phyloP scores from a whole-genome alignment of 2,888 invertebrate species.

The Seira sanloemensis region DNA sequence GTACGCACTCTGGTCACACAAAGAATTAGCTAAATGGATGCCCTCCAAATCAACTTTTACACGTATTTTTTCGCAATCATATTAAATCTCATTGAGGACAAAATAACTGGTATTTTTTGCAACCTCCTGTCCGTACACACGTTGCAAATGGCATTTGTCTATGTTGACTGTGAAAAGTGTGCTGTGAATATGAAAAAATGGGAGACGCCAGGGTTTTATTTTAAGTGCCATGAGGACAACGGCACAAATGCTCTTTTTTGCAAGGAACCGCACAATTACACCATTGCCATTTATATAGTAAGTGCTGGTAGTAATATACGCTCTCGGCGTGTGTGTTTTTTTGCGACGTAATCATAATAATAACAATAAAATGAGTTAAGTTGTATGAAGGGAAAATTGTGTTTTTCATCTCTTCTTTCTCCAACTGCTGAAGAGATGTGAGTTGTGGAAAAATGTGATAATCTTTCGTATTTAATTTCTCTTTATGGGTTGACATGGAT shows the following conservation, averaged over 20 bases:
- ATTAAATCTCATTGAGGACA: neutral
- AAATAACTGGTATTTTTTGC: neutral
- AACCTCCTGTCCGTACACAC: neutral
- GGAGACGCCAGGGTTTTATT: neutral
- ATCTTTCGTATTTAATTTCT: neutral
- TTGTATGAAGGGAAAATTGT: neutral
- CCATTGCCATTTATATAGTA: too few relatives aligned
- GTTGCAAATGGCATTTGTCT: conserved; percentile 11
- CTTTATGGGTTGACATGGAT: neutral
- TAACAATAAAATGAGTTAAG: neutral
- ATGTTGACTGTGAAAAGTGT: neutral
- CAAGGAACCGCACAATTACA: neutral
- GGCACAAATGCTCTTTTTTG: too few relatives aligned
- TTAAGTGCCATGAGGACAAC: too few relatives aligned
- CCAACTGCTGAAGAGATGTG: neutral
- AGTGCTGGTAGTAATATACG: too few relatives aligned
- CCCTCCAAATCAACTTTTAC: conserved; percentile 15
- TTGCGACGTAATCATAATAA: neutral
- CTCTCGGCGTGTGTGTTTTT: too few relatives aligned
- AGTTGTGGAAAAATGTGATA: neutral
- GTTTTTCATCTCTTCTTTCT: neutral
- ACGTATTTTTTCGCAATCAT: conserved; percentile 5
- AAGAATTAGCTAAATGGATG: neutral
- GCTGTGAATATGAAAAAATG: conserved; percentile 20
- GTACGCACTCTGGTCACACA: neutral